Base-by-base conservation (phyloP, 2,888 invertebrate species). In the Nomada lathburiana region DNA sequence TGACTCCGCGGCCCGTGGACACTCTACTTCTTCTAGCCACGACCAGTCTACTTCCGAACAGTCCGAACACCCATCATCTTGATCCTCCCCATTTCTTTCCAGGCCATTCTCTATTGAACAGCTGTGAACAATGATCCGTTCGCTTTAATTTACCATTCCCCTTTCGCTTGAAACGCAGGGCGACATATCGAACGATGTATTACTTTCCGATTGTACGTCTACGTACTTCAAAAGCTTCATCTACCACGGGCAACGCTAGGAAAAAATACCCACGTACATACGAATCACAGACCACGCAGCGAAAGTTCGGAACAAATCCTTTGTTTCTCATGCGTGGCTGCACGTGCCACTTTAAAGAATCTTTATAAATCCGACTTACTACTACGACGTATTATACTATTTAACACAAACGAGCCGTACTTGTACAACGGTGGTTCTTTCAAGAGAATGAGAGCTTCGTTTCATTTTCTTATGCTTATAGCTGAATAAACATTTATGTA, bases 11-110 rank as follows among this genome's bases (percentile, higher is more conserved):
- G 87, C 76, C 69, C 89, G 89, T 52, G 87, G 78, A 52, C 87
- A 89, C 71, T 93, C 93, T 75, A 93, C 89, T 85, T 93, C 93
- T 83, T 93, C 93, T 7, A 94, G 88, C 94, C 94, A 93, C 36
- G 94, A 94, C 94, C 94, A 94, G 88, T 94, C 93, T 57, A 94
- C 93, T 67, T 93, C 93, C 20, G 93, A 92, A 59, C 92, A 88
- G 29, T 89, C 89, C 11, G 88, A 88, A 65, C 82, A 83, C 11
- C 74, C 83, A 29, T 87, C 88, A 52, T 86, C 88, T 7, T 60
- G 62, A 20, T 87, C 88, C 50, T 84, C 80, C 10, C 53, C 52
- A n/a, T 36, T 77, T 23, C 63, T 18, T 1, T 50, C 50, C 55
- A 57, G 36, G 4, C 26, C 82, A 2, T 67, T 72, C 23, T 83